A percentile compares a stretch with the other conserved stretches of the same genome.
These are phyloP conservation scores for Paramisgurnus dabryanus DNA, from an alignment of 2,113 vertebrate species.

Conservation along the genomic window DNA sequence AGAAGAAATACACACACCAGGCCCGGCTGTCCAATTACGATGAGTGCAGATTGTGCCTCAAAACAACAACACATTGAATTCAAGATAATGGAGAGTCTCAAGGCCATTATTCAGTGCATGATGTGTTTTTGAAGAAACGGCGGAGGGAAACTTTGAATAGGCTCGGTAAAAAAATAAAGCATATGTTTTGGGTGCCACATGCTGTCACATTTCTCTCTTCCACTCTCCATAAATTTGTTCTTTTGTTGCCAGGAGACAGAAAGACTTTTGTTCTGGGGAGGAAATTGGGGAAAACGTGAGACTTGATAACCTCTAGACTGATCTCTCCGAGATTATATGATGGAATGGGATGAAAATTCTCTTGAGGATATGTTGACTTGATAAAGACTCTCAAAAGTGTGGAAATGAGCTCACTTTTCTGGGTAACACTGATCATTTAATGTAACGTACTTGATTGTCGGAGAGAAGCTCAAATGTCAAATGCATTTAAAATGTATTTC, in stretches of 20 bases:
- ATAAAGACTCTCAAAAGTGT: constrained; percentile 49
- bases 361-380: constrained; percentile 48
- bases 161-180: constrained; percentile 21
- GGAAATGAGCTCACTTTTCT: constrained; percentile 40
- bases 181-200: constrained; percentile 28
- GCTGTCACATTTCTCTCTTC: constrained; percentile 36
- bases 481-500: constrained; percentile 56
- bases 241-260: constrained; percentile 40
- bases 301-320: constrained; percentile 44
- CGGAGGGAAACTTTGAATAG: constrained; percentile 36
- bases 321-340: constrained; percentile 36
- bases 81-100: constrained; percentile 36
- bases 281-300: constrained; percentile 25
- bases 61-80: constrained; percentile 39
- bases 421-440: constrained; percentile 51
- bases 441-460: constrained; percentile 50
- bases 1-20: constrained; percentile 23
- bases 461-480: constrained; percentile 48
- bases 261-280: constrained; percentile 38
- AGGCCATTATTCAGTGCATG: constrained; percentile 39
- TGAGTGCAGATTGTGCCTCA: constrained; percentile 34
- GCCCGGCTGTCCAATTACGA: constrained; percentile 33
- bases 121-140: constrained; percentile 40
- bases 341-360: constrained; percentile 45
- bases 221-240: constrained; percentile 38